Percentiles rank a stretch among this genome's conserved stretches.
phyloP scores from a whole-genome alignment of 2,797 vertebrate genomes.

The Hyperoplus lanceolatus region DNA sequence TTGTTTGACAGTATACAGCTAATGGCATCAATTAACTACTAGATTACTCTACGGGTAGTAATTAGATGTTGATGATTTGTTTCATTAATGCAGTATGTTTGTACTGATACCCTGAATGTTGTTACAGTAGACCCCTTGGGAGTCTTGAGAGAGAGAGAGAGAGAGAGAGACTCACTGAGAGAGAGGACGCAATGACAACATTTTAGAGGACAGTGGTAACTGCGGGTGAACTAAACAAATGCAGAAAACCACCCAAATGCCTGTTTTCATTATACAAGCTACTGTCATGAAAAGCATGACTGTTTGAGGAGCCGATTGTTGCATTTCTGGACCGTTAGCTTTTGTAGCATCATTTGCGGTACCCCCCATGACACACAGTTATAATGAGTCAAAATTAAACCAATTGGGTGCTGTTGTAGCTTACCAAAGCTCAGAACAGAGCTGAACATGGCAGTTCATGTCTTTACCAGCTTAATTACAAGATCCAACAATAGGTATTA shows the following conservation, averaged over 20 bases:
- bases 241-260: neutral
- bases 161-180: neutral
- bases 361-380: neutral
- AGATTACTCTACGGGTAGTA: constrained; percentile 20
- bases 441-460: neutral
- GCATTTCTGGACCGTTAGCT: neutral
- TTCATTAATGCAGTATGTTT: constrained; percentile 25
- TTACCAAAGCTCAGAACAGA: neutral
- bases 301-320: neutral
- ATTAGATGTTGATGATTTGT: constrained; percentile 29
- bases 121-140: constrained; percentile 9
- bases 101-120: constrained; percentile 7
- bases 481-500: no score
- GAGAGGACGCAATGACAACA: neutral
- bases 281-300: neutral
- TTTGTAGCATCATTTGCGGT: neutral
- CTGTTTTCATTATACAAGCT: neutral
- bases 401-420: neutral
- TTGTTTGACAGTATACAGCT: constrained; percentile 22
- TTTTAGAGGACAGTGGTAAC: constrained; percentile 1
- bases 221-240: neutral
- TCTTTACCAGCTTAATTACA: neutral
- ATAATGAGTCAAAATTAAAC: neutral
- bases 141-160: neutral
- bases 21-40: constrained; percentile 37